phyloP scores from a whole-genome alignment of 1,140 invertebrate genomes.

The Hylaeus volcanicus region DNA sequence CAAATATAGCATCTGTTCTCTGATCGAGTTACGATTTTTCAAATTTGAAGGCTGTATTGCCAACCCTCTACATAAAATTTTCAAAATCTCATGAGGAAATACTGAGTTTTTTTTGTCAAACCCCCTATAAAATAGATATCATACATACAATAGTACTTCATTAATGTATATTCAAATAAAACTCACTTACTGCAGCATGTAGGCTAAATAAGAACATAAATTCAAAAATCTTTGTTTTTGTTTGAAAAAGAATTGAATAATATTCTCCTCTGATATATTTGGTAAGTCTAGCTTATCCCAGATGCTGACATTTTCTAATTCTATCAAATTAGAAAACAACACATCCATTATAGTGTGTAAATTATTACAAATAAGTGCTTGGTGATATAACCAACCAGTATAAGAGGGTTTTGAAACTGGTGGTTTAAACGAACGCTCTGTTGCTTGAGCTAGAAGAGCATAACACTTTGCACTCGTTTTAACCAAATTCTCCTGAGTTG shows the following conservation, averaged over 20 bases:
- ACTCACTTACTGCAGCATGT: conserved; percentile 67
- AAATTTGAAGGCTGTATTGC: conserved; percentile 66
- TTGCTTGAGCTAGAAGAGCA: conserved; percentile 66
- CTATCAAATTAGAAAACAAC: conserved; percentile 64
- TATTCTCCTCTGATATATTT: conserved; percentile 62
- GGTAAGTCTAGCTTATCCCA: conserved; percentile 66
- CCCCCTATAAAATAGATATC: conserved; percentile 60
- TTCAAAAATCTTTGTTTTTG: conserved; percentile 71
- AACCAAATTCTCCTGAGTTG: conserved; percentile 62
- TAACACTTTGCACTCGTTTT: conserved; percentile 70
- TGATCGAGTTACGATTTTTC: conserved; percentile 57
- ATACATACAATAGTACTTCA: conserved; percentile 26
- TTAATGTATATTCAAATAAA: conserved; percentile 28
- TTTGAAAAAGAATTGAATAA: conserved; percentile 64
- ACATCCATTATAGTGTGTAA: conserved; percentile 71
- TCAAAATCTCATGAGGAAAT: conserved; percentile 64
- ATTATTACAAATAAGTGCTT: conserved; percentile 71
- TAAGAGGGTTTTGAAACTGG: conserved; percentile 56
- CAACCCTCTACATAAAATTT: conserved; percentile 67
- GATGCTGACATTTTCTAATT: conserved; percentile 55
- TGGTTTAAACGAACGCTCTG: conserved; percentile 70
- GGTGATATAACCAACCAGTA: conserved; percentile 65
- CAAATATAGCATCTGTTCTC: conserved; percentile 61
- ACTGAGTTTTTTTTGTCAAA: conserved; percentile 64
- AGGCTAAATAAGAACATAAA: conserved; percentile 70